These are phyloP conservation scores for Linyphia triangularis DNA, from an alignment of 2,888 invertebrate genomes.

Conservation along the genomic window DNA sequence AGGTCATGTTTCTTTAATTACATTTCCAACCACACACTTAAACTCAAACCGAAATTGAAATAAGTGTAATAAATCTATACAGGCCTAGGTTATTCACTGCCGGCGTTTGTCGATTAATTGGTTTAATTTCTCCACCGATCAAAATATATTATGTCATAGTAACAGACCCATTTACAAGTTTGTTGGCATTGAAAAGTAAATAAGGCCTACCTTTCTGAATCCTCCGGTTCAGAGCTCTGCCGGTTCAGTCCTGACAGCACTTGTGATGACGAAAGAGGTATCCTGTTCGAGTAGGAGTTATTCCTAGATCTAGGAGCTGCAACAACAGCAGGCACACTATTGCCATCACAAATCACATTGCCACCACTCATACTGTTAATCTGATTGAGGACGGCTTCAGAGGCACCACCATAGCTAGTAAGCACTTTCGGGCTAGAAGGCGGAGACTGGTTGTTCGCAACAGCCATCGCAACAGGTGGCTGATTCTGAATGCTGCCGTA, in stretches of 20 bases:
- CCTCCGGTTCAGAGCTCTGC: slow-evolving; percentile 10
- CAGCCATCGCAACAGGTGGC: neutral
- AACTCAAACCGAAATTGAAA: too few species aligned
- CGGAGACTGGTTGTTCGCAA: slow-evolving; percentile 35
- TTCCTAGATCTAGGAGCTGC: slow-evolving; percentile 28
- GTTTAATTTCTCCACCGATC: too few species aligned
- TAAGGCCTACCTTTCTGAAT: slow-evolving; percentile 54
- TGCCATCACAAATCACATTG: slow-evolving; percentile 3
- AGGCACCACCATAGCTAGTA: slow-evolving; percentile 1
- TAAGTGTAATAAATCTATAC: neutral
- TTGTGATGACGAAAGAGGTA: neutral
- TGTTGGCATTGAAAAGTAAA: neutral
- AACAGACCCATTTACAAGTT: neutral
- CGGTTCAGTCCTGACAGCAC: neutral
- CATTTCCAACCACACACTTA: too few species aligned
- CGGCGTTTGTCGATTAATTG: too few species aligned
- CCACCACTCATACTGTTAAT: slow-evolving; percentile 3
- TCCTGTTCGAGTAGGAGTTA: slow-evolving; percentile 45
- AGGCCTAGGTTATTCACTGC: neutral
- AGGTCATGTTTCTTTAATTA: too few species aligned
- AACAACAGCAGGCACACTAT: neutral
- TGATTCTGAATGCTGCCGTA: neutral
- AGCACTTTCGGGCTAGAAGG: slow-evolving; percentile 11
- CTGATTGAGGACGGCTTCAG: slow-evolving; percentile 60
- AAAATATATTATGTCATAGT: too few species aligned